Evolutionary conservation across 2,888 invertebrate species (phyloP).

Genomic region (Scaptomyza reducta): DNA sequence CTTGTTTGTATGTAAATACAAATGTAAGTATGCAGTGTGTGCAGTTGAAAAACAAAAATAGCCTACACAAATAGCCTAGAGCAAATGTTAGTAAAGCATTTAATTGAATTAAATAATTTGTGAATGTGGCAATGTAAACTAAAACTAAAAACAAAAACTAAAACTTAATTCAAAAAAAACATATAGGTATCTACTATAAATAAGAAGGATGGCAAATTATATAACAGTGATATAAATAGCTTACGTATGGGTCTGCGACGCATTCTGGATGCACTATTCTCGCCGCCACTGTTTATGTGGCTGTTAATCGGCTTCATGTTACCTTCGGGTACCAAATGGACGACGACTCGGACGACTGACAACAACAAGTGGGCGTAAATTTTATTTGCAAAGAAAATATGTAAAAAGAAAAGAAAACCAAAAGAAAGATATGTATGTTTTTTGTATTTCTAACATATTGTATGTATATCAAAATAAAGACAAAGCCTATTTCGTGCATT

Average conservation of each 20-base stretch:
- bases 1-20: slow-evolving; percentile 28
- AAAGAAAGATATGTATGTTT: slow-evolving; percentile 49
- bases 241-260: slow-evolving; percentile 79
- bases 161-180: not conserved
- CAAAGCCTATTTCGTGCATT: slow-evolving; percentile 24
- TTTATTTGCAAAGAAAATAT: slow-evolving; percentile 57
- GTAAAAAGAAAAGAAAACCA: slow-evolving; percentile 63
- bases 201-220: slow-evolving; percentile 36
- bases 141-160: slow-evolving; percentile 27
- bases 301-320: slow-evolving; percentile 63
- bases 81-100: slow-evolving; percentile 22
- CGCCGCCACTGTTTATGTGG: slow-evolving; percentile 64
- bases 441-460: slow-evolving; percentile 10
- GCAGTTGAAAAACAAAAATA: slow-evolving; percentile 27
- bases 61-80: slow-evolving; percentile 8
- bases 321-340: slow-evolving; percentile 37
- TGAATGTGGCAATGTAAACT: slow-evolving; percentile 21
- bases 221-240: slow-evolving; percentile 62
- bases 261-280: slow-evolving; percentile 68
- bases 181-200: slow-evolving; percentile 41
- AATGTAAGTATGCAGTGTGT: slow-evolving; percentile 37
- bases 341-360: slow-evolving; percentile 32
- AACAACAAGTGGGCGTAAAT: slow-evolving; percentile 62
- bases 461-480: slow-evolving; percentile 34
- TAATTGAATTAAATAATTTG: slow-evolving; percentile 26